Conservation (phyloP, 2,113 vertebrate genomes). For the Hyperopisus bebe region DNA sequence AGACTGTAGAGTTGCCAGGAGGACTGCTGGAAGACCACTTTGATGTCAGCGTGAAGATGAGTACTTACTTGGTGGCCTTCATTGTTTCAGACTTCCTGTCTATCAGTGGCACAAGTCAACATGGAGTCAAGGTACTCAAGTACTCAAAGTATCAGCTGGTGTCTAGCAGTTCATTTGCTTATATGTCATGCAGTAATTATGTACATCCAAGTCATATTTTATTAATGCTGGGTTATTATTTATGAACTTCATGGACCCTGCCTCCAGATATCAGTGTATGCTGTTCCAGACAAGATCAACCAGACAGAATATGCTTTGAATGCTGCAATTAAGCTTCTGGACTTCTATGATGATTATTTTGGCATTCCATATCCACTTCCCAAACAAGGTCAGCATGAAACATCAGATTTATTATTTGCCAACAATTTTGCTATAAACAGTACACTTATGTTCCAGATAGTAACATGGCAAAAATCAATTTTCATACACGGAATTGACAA, state of each 20-base stretch:
- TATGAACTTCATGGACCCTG: neutral
- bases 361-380: conserved; percentile 84
- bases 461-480: neutral
- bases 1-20: conserved; percentile 58
- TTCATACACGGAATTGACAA: neutral
- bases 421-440: neutral
- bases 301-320: conserved; percentile 75
- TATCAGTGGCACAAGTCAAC: conserved; percentile 70
- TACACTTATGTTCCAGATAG: neutral
- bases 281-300: conserved; percentile 73
- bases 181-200: neutral
- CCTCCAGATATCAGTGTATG: conserved; percentile 74
- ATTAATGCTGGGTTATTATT: neutral
- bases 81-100: conserved; percentile 84
- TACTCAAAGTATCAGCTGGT: conserved; percentile 38
- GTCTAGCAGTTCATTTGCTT: neutral
- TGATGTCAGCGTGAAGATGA: conserved; percentile 81
- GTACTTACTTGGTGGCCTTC: conserved; percentile 86
- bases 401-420: neutral
- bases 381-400: conserved; percentile 68
- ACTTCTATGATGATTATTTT: conserved; percentile 87
- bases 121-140: conserved; percentile 74
- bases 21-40: conserved; percentile 81
- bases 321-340: conserved; percentile 75
- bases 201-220: neutral